These are phyloP conservation scores for Apotomis betuletana DNA, from an alignment of 2,888 invertebrate species.

Conservation along the genomic window DNA sequence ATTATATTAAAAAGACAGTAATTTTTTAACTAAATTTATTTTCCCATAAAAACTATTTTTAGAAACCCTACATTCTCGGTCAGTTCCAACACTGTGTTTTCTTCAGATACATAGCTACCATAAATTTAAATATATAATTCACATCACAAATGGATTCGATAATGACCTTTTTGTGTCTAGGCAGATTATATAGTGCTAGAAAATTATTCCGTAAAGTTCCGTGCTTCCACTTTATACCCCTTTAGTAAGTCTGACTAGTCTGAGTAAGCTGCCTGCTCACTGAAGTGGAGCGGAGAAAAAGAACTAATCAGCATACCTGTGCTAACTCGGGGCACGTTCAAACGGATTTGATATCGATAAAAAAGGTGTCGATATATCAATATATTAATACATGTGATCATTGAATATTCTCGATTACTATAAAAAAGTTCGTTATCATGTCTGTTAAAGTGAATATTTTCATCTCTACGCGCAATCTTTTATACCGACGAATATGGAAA, in stretches of 20 bases:
- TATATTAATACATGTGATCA: too few relatives aligned
- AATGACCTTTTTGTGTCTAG: constrained; percentile 43
- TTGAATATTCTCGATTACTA: too few relatives aligned
- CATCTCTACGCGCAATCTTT: too few relatives aligned
- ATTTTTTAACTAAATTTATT: constrained; percentile 72
- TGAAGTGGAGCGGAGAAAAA: too few relatives aligned
- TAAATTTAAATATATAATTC: constrained; percentile 26
- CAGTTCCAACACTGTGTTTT: constrained; percentile 72
- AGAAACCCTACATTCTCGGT: constrained; percentile 65
- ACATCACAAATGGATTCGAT: constrained; percentile 47
- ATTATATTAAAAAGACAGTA: constrained; percentile 26
- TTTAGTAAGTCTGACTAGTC: background rate
- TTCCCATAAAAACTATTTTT: constrained; percentile 66
- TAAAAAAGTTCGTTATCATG: too few relatives aligned
- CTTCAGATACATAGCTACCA: constrained; percentile 45
- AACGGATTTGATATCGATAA: too few relatives aligned
- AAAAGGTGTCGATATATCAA: too few relatives aligned
- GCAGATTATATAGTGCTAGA: constrained; percentile 6
- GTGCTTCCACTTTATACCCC: constrained; percentile 22
- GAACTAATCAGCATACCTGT: too few relatives aligned
- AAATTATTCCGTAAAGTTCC: constrained; percentile 5
- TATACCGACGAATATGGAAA: too few relatives aligned
- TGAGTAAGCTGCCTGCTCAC: too few relatives aligned
- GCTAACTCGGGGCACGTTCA: too few relatives aligned
- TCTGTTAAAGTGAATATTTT: too few relatives aligned